Evolutionary conservation across 1,140 invertebrate species (phyloP).

Genomic region (Micrasema minimum): DNA sequence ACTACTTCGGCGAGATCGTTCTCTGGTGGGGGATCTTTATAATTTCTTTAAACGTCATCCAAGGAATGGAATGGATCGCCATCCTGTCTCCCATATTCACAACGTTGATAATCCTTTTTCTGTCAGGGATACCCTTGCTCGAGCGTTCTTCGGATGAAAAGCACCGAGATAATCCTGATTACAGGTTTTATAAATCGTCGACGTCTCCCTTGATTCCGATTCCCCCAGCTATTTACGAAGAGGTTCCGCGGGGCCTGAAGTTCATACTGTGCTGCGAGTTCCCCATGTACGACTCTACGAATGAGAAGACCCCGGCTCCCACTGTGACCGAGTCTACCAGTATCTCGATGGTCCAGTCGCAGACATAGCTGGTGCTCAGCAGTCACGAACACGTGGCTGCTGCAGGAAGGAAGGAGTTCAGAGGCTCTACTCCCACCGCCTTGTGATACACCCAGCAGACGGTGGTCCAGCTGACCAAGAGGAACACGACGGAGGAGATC

Average conservation of each 20-base stretch:
- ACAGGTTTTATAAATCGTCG: conserved; percentile 85
- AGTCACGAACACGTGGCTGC: conserved; percentile 65
- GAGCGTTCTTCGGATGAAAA: conserved; percentile 88
- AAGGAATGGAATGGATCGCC: conserved; percentile 82
- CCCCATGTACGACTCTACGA: conserved; percentile 83
- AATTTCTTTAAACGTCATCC: conserved; percentile 87
- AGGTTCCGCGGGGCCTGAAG: conserved; percentile 84
- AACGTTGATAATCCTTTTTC: conserved; percentile 86
- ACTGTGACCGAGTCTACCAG: conserved; percentile 79
- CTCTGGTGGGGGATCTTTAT: conserved; percentile 95
- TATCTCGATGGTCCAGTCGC: conserved; percentile 77
- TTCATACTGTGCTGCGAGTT: conserved; percentile 88
- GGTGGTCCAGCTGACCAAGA: conserved; percentile 15
- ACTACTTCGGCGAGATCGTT: conserved; percentile 95
- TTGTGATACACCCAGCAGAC: conserved; percentile 48
- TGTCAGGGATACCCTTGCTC: conserved; percentile 86
- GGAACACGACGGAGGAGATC: conserved; percentile 28
- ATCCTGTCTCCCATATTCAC: conserved; percentile 91
- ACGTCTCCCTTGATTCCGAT: conserved; percentile 90
- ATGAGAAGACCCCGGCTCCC: conserved; percentile 72
- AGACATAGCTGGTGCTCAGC: conserved; percentile 80
- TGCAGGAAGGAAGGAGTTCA: conserved; percentile 37
- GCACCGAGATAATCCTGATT: conserved; percentile 85
- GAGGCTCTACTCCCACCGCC: conserved; percentile 45
- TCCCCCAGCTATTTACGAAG: conserved; percentile 83